These are phyloP conservation scores for Malurus melanocephalus DNA, from an alignment of 2,113 vertebrate species.

Conservation along the genomic window DNA sequence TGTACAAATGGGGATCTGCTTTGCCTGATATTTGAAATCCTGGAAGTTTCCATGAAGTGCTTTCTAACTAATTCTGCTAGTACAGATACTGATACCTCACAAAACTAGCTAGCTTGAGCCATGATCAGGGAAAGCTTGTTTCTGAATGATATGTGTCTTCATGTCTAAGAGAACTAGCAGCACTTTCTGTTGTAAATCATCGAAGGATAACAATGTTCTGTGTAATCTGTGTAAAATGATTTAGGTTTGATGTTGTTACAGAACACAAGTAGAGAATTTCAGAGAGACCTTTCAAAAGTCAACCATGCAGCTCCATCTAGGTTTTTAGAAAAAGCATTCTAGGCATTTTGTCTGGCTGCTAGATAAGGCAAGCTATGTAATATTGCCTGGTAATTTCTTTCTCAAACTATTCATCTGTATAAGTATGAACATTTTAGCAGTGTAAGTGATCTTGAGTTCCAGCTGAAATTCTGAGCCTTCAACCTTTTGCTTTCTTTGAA, in stretches of 20 bases:
- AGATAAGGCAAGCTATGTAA: background rate
- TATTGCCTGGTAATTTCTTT: background rate
- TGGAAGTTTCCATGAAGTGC: background rate
- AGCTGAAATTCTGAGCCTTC: conserved; percentile 19
- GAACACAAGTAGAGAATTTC: background rate
- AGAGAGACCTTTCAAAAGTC: background rate
- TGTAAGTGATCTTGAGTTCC: background rate
- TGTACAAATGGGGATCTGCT: background rate
- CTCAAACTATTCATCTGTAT: background rate
- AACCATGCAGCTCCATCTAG: background rate
- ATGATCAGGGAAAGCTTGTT: background rate
- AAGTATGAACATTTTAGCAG: background rate
- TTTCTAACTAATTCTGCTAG: background rate
- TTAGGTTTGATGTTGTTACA: background rate
- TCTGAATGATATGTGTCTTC: background rate
- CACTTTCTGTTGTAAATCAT: background rate
- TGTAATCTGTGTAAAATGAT: background rate
- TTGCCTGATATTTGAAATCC: background rate
- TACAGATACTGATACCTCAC: fast-evolving
- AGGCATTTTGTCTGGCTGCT: background rate
- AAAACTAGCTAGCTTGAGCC: background rate
- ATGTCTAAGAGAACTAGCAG: background rate
- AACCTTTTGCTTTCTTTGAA: conserved; percentile 35
- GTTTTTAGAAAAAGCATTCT: background rate
- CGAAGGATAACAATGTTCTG: background rate